phyloP scores from a whole-genome alignment of 1,140 invertebrate genomes.

The Notospermus geniculatus region DNA sequence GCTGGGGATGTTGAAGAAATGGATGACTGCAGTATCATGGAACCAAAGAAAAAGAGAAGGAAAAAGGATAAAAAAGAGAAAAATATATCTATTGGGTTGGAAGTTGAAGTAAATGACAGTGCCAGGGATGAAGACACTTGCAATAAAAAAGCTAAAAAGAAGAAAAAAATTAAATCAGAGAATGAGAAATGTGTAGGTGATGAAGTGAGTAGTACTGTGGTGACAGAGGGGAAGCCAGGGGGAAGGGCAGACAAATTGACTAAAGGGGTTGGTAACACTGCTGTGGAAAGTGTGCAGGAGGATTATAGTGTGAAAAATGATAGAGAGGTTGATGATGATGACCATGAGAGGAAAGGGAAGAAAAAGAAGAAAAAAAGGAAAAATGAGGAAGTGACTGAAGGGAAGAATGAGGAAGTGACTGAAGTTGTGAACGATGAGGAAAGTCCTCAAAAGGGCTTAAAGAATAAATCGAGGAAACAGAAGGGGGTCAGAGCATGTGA shows the following conservation, averaged over 20 bases:
- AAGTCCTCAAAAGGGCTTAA: no score
- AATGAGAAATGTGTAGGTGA: background rate
- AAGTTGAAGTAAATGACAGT: background rate
- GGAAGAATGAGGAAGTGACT: no score
- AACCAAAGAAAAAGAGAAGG: conserved; percentile 8
- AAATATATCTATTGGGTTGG: no score
- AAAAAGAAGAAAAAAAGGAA: conserved; percentile 2
- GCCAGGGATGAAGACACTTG: background rate
- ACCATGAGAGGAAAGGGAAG: background rate
- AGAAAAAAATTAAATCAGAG: background rate
- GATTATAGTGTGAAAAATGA: conserved; percentile 4
- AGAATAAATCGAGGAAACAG: no score
- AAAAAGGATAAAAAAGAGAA: conserved; percentile 22
- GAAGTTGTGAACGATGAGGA: no score
- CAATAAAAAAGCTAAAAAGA: background rate
- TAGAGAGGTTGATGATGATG: background rate
- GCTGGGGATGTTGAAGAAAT: background rate
- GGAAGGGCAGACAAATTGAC: background rate
- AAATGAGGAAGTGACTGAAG: background rate
- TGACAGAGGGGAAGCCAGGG: background rate
- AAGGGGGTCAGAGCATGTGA: no score
- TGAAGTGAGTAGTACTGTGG: background rate
- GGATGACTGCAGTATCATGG: conserved; percentile 14
- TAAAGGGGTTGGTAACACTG: background rate
- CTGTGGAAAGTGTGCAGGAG: background rate